phyloP scores from a whole-genome alignment of 1,140 invertebrate genomes.

The Brachionus calyciflorus region DNA sequence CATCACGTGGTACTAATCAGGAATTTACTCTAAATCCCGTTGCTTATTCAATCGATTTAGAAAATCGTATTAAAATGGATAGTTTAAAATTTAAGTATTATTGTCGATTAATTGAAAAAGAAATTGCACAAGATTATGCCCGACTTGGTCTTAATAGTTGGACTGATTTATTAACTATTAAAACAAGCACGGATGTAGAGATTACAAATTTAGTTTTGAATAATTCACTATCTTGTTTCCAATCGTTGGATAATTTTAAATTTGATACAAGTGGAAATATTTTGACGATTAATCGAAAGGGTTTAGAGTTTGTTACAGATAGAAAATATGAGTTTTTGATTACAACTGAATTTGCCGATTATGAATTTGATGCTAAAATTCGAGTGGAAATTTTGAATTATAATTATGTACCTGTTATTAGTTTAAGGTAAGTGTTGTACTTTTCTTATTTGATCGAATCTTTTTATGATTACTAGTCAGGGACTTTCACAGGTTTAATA shows the following conservation, averaged over 20 bases:
- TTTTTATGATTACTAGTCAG: no score
- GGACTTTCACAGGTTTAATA: no score
- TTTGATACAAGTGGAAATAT: constrained; percentile 27
- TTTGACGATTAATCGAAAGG: background rate
- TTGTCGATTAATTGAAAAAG: constrained; percentile 3
- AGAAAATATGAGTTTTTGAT: constrained; percentile 40
- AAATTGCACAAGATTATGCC: constrained; percentile 4
- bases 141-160: background rate
- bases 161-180: constrained; percentile 20
- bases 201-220: background rate
- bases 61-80: background rate
- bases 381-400: constrained; percentile 18
- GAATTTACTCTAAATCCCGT: background rate
- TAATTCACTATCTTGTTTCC: constrained; percentile 3
- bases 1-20: constrained; percentile 3
- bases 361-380: constrained; percentile 12
- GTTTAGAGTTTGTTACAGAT: background rate
- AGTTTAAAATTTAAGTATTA: constrained; percentile 15
- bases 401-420: constrained; percentile 30
- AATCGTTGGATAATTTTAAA: background rate
- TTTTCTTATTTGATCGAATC: no score
- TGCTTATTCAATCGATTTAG: constrained; percentile 12
- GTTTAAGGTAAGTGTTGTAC: constrained; percentile 15
- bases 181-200: background rate
- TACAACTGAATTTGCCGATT: background rate